A percentile compares a stretch with the other conserved stretches of the same genome.
phyloP scores from a whole-genome alignment of 2,797 vertebrate genomes.

The Erethizon dorsatum region DNA sequence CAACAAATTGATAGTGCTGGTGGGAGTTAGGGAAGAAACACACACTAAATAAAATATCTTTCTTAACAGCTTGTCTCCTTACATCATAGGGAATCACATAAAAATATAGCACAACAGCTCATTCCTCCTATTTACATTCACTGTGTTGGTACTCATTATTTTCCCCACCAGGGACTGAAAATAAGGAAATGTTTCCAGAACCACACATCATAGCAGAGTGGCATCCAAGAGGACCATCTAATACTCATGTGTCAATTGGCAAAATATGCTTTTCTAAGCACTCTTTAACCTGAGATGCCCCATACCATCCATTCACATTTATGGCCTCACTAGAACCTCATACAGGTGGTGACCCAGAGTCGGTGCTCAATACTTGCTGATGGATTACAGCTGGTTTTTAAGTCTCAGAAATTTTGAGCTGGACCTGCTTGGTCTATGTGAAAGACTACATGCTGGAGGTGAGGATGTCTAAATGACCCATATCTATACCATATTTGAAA shows the following conservation, averaged over 20 bases:
- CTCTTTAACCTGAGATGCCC: neutral
- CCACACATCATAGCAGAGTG: neutral
- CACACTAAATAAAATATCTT: neutral
- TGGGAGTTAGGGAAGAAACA: neutral
- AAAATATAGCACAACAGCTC: neutral
- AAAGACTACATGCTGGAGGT: neutral
- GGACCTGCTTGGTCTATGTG: neutral
- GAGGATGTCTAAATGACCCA: neutral
- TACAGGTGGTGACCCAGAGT: neutral
- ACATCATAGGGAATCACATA: neutral
- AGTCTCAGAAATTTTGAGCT: neutral
- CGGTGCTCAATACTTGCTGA: neutral
- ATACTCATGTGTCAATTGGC: neutral
- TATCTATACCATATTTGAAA: neutral
- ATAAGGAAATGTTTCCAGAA: constrained; percentile 20
- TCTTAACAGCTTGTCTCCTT: neutral
- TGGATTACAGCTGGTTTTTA: neutral
- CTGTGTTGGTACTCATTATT: neutral
- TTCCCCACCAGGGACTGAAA: constrained; percentile 29
- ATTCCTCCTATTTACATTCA: neutral
- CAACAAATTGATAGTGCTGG: neutral
- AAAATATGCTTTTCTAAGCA: neutral
- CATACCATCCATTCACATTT: neutral
- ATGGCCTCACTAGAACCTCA: neutral
- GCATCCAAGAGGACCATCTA: neutral